phyloP scores from a whole-genome alignment of 2,113 vertebrate genomes.

The Ovibos moschatus region DNA sequence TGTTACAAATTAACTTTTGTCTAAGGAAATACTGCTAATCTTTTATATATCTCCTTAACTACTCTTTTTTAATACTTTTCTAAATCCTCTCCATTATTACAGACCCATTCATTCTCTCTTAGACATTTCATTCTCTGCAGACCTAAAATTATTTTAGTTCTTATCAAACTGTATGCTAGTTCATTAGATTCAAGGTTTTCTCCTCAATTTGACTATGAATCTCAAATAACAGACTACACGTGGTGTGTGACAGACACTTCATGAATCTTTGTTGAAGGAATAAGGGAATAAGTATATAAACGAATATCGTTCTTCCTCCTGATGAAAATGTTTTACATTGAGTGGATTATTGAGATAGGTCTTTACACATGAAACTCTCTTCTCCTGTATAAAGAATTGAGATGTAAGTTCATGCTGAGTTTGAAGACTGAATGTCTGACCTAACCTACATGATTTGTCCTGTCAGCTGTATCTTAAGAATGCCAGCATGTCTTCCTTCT shows the following conservation, averaged over 20 bases:
- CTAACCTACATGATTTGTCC: not conserved
- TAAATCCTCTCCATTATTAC: not conserved
- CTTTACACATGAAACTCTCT: not conserved
- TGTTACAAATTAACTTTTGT: not conserved
- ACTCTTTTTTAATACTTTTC: not conserved
- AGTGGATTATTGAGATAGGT: not conserved
- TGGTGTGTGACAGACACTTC: not conserved
- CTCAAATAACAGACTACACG: not conserved
- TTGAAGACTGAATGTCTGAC: not conserved
- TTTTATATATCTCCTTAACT: not conserved
- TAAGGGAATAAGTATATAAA: not conserved
- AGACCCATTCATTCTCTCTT: not conserved
- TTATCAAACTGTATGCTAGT: not conserved
- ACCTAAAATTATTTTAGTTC: not conserved
- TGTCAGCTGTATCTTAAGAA: not conserved
- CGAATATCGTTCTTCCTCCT: not conserved
- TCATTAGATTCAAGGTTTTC: not conserved
- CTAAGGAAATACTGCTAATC: not conserved
- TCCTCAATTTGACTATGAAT: not conserved
- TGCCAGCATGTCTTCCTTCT: not conserved
- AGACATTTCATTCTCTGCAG: not conserved
- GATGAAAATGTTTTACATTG: not conserved
- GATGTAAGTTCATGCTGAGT: not conserved
- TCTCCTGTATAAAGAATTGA: not conserved
- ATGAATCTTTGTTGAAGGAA: not conserved